Percentiles rank a stretch among this genome's conserved stretches.
These are phyloP conservation scores for Oncorhynchus keta DNA, from an alignment of 2,113 vertebrate species.

Conservation along the genomic window DNA sequence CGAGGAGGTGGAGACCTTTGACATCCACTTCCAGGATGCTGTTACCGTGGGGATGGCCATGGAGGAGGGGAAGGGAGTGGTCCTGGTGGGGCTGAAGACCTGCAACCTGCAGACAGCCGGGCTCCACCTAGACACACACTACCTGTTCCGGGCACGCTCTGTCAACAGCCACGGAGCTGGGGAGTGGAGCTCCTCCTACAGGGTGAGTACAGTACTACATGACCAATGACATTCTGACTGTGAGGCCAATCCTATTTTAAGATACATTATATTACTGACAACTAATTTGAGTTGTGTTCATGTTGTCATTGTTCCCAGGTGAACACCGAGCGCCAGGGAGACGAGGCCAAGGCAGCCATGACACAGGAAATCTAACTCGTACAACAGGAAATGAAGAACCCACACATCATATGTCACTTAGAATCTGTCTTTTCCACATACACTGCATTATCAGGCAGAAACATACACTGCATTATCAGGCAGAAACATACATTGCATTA, in stretches of 20 bases:
- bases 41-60: neutral
- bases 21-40: slow-evolving; percentile 11
- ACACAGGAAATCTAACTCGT: slow-evolving; percentile 40
- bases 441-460: neutral
- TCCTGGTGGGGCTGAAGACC: neutral
- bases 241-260: too few species aligned
- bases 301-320: neutral
- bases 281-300: neutral
- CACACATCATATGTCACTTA: neutral
- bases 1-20: slow-evolving; percentile 6
- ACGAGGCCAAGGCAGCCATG: neutral
- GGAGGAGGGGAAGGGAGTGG: neutral
- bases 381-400: neutral
- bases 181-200: neutral
- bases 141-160: neutral
- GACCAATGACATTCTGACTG: neutral
- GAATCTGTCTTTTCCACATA: neutral
- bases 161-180: neutral
- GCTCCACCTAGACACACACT: neutral
- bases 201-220: neutral
- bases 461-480: neutral
- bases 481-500: too few species aligned
- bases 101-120: neutral
- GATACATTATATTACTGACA: neutral
- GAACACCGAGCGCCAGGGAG: neutral